Conservation (phyloP, 2,113 vertebrate species). For the Pelusios castaneus region DNA sequence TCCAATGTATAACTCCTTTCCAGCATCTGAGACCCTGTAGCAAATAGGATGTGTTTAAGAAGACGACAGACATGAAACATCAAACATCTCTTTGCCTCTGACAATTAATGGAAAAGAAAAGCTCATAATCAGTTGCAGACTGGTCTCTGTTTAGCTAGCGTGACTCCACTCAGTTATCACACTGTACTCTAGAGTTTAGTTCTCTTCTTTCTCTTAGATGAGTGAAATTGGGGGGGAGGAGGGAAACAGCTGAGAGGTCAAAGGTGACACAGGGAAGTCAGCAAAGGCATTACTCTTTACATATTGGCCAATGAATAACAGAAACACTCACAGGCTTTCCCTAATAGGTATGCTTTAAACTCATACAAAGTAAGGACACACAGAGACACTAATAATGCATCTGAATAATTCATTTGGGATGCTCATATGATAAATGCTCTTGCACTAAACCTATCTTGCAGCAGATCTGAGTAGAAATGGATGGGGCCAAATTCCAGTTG, state of each 20-base stretch:
- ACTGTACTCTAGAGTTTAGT: not conserved
- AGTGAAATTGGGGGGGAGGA: not conserved
- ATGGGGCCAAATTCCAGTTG: not conserved
- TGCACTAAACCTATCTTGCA: not conserved
- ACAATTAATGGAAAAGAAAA: conserved; percentile 70
- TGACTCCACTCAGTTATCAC: conserved; percentile 15
- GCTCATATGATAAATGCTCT: not conserved
- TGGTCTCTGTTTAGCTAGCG: not conserved
- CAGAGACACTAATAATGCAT: not conserved
- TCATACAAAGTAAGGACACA: not conserved
- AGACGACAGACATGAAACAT: conserved; percentile 40
- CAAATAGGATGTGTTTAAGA: conserved; percentile 37
- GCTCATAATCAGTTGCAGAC: conserved; percentile 62
- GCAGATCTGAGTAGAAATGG: not conserved
- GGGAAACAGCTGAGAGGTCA: conserved; percentile 31
- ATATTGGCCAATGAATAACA: conserved; percentile 8
- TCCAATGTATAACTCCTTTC: not conserved
- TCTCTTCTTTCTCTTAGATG: conserved; percentile 30
- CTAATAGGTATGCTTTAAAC: not conserved
- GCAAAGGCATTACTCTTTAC: not conserved
- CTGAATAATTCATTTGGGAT: not conserved
- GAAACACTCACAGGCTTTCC: not conserved
- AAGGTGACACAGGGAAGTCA: conserved; percentile 26
- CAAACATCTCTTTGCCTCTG: conserved; percentile 68
- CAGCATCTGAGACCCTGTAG: conserved; percentile 32